phyloP scores from a whole-genome alignment of 2,113 vertebrate genomes.

The Dipodomys ordii region DNA sequence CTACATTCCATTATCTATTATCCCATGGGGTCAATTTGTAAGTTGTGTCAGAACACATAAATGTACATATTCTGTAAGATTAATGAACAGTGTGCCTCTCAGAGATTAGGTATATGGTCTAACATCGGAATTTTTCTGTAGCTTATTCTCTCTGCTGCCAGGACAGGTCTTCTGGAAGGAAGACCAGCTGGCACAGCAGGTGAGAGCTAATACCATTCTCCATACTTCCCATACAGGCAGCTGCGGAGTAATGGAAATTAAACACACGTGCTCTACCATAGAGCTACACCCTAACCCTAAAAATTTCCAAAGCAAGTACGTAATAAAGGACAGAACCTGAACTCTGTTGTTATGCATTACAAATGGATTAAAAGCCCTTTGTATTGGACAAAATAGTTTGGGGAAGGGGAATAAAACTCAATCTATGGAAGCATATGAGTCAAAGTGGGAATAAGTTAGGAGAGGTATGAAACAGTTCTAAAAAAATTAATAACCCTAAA shows the following conservation, averaged over 20 bases:
- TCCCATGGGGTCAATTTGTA: background rate
- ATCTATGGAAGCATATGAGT: background rate
- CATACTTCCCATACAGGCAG: background rate
- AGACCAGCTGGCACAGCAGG: background rate
- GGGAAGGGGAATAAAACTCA: background rate
- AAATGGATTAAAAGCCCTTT: background rate
- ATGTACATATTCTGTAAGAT: background rate
- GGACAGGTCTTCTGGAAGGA: background rate
- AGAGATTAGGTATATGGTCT: background rate
- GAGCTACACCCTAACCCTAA: background rate
- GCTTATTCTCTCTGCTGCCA: background rate
- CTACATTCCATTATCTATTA: background rate
- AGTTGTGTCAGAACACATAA: background rate
- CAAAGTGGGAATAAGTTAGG: background rate
- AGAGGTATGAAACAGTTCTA: too few relatives aligned
- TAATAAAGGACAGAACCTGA: background rate
- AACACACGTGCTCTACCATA: background rate
- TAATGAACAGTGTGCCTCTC: background rate
- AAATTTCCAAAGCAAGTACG: background rate
- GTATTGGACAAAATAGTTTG: background rate
- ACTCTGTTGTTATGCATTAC: background rate
- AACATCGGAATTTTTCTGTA: background rate
- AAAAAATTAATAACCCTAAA: background rate
- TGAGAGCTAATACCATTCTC: rapidly evolving
- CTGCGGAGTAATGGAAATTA: too few relatives aligned